Conservation (phyloP, 2,888 invertebrate genomes). For the Melanargia galathea region DNA sequence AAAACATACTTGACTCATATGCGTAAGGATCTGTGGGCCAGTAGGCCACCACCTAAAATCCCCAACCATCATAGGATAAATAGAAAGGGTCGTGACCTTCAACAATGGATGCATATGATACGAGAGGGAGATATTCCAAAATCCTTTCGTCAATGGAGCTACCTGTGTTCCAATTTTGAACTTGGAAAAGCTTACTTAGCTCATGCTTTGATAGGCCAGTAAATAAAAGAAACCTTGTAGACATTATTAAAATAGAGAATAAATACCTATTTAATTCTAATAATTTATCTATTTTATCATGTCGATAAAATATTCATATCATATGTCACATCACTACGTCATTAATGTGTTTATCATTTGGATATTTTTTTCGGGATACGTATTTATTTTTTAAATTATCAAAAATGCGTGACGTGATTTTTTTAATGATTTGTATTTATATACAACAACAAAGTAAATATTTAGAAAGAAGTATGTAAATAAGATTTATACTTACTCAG, state of each 20-base stretch:
- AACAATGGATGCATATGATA: no score
- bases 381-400: not conserved
- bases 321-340: constrained; percentile 5
- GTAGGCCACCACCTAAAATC: no score
- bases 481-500: constrained; percentile 60
- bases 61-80: no score
- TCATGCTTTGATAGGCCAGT: not conserved
- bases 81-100: no score
- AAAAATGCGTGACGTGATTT: no score
- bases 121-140: no score
- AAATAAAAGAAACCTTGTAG: not conserved
- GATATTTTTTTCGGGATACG: not conserved
- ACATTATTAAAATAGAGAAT: not conserved
- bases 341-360: not conserved
- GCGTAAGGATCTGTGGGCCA: no score
- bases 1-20: no score
- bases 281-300: not conserved
- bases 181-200: not conserved
- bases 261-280: not conserved
- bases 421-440: not conserved
- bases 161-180: not conserved
- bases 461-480: not conserved
- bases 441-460: not conserved
- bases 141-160: not conserved
- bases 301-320: no score